Base-by-base conservation (phyloP, 2,113 vertebrate species). In the Mus musculus region DNA sequence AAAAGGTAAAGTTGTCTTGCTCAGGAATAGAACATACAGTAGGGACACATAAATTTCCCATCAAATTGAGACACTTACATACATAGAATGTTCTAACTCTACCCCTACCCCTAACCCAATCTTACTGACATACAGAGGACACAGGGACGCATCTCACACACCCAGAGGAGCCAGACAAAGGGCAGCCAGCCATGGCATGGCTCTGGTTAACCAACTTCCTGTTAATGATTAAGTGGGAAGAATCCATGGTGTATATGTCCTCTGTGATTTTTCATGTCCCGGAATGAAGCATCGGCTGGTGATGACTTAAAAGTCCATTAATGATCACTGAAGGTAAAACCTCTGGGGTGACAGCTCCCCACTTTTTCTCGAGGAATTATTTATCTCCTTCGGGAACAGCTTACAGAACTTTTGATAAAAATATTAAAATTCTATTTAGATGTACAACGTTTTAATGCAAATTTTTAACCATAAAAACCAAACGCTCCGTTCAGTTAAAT, bases 401-500 rank as follows among this genome's bases (percentile, higher is more conserved):
- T 93, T 97, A 98, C 52, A 42, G 95, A 95, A 97, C 93, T 98
- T 98, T 97, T 94, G 98, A 98, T 92, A 81, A 98, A 95, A 99
- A 99, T 99, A 99, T 99, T 99, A 98, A 98, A 99, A 98, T 98
- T 99, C 98, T 99, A 99, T 99, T 99, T 99, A 98, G 98, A 98
- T 99, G 99, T 99, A 99, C 99, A 99, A 99, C 99, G 99, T 99
- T 99, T 99, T 99, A 99, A 99, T 99, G 99, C 99, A 99, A 99
- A 99, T 99, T 99, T 98, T 99, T 99, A 99, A 99, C 99, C 99
- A 99, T 99, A 99, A 99, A 99, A 99, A 99, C 99, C 99, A 99
- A 99, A 99, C 99, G 99, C 99, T 99, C 99, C 99, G 99, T 99
- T 99, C 99, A 99, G 99, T 99, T 99, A 99, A 99, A 99, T 99